Evolutionary conservation across 2,888 invertebrate genomes (phyloP), one percentile per base, ranked within the genome.

Genomic region (Balanococcus diminutus): DNA sequence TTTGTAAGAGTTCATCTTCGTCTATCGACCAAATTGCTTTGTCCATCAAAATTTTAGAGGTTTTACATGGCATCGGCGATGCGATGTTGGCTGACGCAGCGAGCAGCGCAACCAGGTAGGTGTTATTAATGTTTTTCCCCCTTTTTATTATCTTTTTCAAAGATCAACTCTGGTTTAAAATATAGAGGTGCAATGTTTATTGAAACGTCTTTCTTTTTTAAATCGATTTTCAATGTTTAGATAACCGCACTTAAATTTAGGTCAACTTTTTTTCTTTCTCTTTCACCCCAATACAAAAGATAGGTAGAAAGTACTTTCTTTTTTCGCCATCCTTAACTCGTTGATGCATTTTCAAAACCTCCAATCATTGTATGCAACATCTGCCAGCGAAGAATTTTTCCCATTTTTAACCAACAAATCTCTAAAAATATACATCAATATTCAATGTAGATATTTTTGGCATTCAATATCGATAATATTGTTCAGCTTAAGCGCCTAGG

Each of bases 181-280:
- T 67, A 67, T 11, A 32, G 75, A 75, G 32, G 32, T 75, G 75
- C 75, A 32, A 75, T 75, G 31, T 31, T 31, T 32, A 75, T 75
- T 75, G 32, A 75, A 32, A 75, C 28, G 75, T 31, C 31, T 75
- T 72, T 67, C 36, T 75, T 32, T n/a, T 31, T 32, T 31, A 75
- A 75, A 75, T 75, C 36, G 75, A 75, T 75, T 75, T 75, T 75
- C 75, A 75, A 75, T 75, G 75, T 75, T 75, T 75, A 32, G 32
- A 75, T 75, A 75, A 75, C 31, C 75, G 32, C 22, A 67, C 36
- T 75, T 75, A 75, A 75, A 75, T 75, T 32, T 75, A 32, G 75
- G 75, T 75, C 75, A 75, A 32, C 32, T 0, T 32, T 75, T 75
- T 32, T 75, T 32, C 0, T 32, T 75, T 75, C n/a, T 75, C 19